Evolutionary conservation across 2,888 invertebrate genomes (phyloP), one percentile per base, ranked within the genome.

Genomic region (Drosophila tanythrix): DNA sequence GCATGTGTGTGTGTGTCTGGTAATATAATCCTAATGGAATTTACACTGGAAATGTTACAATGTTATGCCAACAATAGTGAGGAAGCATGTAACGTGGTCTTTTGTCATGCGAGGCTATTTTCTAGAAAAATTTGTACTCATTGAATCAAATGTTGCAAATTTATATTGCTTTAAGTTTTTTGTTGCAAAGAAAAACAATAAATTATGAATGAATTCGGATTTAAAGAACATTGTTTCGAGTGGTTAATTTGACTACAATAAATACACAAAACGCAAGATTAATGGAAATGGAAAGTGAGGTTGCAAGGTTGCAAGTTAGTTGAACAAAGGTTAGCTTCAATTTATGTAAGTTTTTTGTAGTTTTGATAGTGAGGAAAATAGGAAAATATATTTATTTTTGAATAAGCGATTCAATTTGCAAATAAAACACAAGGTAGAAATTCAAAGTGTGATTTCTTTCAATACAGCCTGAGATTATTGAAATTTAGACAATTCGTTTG

Each of bases 1-100:
- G 38, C 40, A 38, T 38, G 52, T 60, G 65, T 55, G 57, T 67
- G 58, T 64, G 48, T 74, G 70, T 74, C 55, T 67, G 69, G 89
- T 90, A 89, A 89, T 83, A 82, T 90, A 90, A 89, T 90, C 90
- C 90, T 89, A 90, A 89, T 89, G 90, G 89, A 89, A 89, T 90
- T 89, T 90, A 84, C 83, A 80, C 83, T 89, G 78, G 64, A 89
- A 88, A 82, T 68, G 63, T 61, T 64, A 73, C 56, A 73, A 73
- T 66, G 53, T 64, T 64, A 50, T 57, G 73, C 50, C 81, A 83
- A 81, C 81, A 88, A 88, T 64, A 27, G 62, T 38, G 21, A 40
- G 66, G 50, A 81, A 62, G 63, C 81, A 48, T 61, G 67, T 43
- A 70, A 67, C 70, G 70, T 75, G 88, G 74, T 83, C 85, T 75